A percentile compares a stretch with the other conserved stretches of the same genome.
Evolutionary conservation across 2,797 vertebrate species (phyloP).

Genomic region (Smutsia gigantea): DNA sequence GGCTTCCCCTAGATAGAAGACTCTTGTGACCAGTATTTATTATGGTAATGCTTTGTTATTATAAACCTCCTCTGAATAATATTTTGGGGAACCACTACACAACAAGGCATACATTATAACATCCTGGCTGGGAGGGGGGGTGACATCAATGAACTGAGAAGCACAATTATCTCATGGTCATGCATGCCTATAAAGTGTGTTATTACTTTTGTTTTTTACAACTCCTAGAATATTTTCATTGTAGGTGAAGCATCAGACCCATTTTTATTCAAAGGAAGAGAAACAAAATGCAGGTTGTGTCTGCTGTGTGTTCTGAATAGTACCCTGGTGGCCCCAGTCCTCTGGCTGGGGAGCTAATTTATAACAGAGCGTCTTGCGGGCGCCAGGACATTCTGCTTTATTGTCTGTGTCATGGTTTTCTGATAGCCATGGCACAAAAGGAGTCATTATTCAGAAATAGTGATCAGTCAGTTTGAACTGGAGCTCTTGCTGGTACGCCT

Average conservation of each 20-base stretch:
- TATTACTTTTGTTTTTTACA: conserved; percentile 75
- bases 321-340: conserved; percentile 1
- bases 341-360: conserved; percentile 33
- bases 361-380: not conserved
- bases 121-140: not conserved
- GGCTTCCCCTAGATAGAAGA: conserved; percentile 73
- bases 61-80: conserved; percentile 81
- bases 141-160: conserved; percentile 72
- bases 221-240: conserved; percentile 72
- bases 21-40: conserved; percentile 85
- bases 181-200: conserved; percentile 61
- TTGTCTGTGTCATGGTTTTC: conserved; percentile 24
- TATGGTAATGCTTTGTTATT: conserved; percentile 84
- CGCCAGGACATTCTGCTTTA: conserved; percentile 19
- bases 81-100: conserved; percentile 78
- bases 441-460: conserved; percentile 12
- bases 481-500: not conserved
- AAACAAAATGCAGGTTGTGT: conserved; percentile 66
- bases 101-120: conserved; percentile 84
- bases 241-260: conserved; percentile 75
- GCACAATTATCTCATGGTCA: conserved; percentile 75
- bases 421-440: not conserved
- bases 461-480: not conserved
- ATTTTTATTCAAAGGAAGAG: conserved; percentile 70
- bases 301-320: conserved; percentile 32